These are phyloP conservation scores for Plecturocebus donacophilus DNA, from an alignment of 2,113 vertebrate species.

Conservation along the genomic window DNA sequence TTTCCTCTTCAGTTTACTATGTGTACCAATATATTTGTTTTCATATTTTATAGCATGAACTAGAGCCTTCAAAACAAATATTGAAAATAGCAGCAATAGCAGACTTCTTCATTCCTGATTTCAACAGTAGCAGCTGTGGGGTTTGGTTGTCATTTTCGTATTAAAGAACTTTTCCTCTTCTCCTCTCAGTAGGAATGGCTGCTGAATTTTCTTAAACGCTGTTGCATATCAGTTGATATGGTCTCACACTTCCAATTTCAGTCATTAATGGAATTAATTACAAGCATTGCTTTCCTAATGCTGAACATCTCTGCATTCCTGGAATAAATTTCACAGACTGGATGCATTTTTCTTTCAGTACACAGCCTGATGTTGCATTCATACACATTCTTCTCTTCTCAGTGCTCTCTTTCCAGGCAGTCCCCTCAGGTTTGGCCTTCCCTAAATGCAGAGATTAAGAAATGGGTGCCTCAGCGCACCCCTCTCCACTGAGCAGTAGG, in stretches of 20 bases:
- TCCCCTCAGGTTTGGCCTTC: too few relatives aligned
- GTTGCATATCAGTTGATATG: not conserved
- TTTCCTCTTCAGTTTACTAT: not conserved
- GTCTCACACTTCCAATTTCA: not conserved
- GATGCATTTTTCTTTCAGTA: not conserved
- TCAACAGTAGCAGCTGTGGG: not conserved
- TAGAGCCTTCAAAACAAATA: not conserved
- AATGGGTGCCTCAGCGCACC: too few relatives aligned
- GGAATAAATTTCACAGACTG: accelerated
- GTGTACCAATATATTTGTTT: not conserved
- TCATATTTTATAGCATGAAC: not conserved
- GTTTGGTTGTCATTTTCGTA: too few relatives aligned
- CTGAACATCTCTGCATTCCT: not conserved
- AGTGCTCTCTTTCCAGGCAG: not conserved
- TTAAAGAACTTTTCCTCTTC: not conserved
- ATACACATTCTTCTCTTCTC: not conserved
- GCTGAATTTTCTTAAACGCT: not conserved
- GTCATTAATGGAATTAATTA: too few relatives aligned
- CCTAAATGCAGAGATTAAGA: not conserved
- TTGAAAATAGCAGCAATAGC: not conserved
- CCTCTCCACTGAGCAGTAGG: not conserved
- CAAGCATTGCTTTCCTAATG: too few relatives aligned
- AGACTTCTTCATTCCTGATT: not conserved
- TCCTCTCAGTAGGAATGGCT: not conserved
- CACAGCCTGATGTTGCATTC: accelerated